Evolutionary conservation across 2,888 invertebrate genomes (phyloP).

Genomic region (Brenthis hecate): DNA sequence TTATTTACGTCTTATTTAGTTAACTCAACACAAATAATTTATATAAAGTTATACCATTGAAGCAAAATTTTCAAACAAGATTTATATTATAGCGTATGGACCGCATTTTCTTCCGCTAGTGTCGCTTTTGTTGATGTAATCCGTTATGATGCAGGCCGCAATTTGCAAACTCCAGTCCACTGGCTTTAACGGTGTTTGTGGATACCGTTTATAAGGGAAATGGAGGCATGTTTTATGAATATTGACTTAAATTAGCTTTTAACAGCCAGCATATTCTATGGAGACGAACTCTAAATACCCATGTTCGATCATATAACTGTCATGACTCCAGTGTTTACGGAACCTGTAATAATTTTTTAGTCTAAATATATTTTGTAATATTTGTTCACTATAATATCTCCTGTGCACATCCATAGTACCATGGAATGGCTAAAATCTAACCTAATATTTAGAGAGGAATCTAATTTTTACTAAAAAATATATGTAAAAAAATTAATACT

Average conservation of each 20-base stretch:
- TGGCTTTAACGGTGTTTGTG: constrained; percentile 54
- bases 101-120: constrained; percentile 31
- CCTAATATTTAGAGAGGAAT: too few relatives aligned
- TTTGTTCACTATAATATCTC: too few relatives aligned
- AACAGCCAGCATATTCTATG: constrained; percentile 25
- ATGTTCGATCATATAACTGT: constrained; percentile 16
- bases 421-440: too few relatives aligned
- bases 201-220: constrained; percentile 61
- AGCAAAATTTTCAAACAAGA: constrained; percentile 11
- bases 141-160: constrained; percentile 48
- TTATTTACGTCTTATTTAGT: too few relatives aligned
- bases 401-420: too few relatives aligned
- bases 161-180: constrained; percentile 57
- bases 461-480: too few relatives aligned
- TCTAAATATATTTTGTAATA: too few relatives aligned
- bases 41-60: too few relatives aligned
- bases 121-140: constrained; percentile 37
- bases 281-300: constrained; percentile 12
- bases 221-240: constrained; percentile 50
- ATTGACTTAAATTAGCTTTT: constrained; percentile 43
- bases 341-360: too few relatives aligned
- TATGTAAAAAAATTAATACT: too few relatives aligned
- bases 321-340: constrained; percentile 11
- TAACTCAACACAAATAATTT: too few relatives aligned
- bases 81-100: constrained; percentile 12